Percentiles rank a stretch among this genome's conserved stretches.
Evolutionary conservation across 2,888 invertebrate genomes (phyloP).

Genomic region (Amblyteles armatorius): DNA sequence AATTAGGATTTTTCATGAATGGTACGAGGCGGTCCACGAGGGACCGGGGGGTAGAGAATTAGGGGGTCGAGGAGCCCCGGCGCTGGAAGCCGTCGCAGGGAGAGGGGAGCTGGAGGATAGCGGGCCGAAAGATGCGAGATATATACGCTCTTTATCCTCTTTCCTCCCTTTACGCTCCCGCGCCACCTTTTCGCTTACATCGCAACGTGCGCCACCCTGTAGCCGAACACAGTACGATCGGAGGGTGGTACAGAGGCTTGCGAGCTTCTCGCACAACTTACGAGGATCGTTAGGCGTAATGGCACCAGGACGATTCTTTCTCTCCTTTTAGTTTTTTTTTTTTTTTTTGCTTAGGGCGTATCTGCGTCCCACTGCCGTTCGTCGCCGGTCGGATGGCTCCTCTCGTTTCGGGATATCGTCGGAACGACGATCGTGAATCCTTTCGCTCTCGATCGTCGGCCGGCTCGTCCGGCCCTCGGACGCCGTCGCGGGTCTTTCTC

Average conservation of each 20-base stretch:
- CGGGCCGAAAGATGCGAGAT: constrained; percentile 68
- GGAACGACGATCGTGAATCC: constrained; percentile 60
- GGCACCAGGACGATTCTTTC: constrained; percentile 67
- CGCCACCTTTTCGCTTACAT: neutral
- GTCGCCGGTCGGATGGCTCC: constrained; percentile 20
- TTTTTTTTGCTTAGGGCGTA: constrained; percentile 49
- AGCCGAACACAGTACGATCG: constrained; percentile 6
- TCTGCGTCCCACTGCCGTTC: constrained; percentile 24
- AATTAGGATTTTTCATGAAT: constrained; percentile 79
- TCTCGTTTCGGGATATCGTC: constrained; percentile 55
- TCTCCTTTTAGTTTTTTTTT: constrained; percentile 19
- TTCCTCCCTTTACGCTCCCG: constrained; percentile 1
- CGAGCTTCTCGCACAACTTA: constrained; percentile 67
- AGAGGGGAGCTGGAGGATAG: constrained; percentile 65
- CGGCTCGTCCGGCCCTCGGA: constrained; percentile 7
- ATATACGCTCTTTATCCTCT: constrained; percentile 31
- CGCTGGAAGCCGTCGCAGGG: neutral
- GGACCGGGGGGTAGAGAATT: constrained; percentile 20
- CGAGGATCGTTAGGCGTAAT: constrained; percentile 74
- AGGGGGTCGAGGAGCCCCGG: neutral
- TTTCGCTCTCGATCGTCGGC: constrained; percentile 53
- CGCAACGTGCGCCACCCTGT: constrained; percentile 3
- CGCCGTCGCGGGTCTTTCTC: constrained; percentile 19
- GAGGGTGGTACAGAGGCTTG: neutral
- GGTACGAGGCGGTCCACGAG: constrained; percentile 41